Evolutionary conservation across 2,888 invertebrate genomes (phyloP), one percentile per base, ranked within the genome.

Genomic region (Eurois occulta): DNA sequence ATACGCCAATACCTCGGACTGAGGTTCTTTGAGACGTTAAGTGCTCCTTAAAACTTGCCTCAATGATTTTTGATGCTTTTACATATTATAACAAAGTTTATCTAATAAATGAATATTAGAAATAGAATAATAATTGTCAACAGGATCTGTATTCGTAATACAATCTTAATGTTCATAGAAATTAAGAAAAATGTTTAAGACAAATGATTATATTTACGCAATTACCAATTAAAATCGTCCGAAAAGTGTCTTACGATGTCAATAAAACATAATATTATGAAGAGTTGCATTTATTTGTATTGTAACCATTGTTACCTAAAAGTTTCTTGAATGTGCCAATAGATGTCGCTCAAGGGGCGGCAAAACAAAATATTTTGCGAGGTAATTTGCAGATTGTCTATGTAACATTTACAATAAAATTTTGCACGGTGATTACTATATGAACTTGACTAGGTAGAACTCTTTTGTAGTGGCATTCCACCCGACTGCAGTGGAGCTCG

Each of bases 21-120:
- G 64, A 32, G 38, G 52, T 46, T 16, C 16, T 46, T 58, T 16
- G 67, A 75, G 48, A 66, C 28, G 16, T 35, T 24, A 74, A 72
- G 78, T 88, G 87, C 75, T 81, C 84, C 66, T 88, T 78, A 43
- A 58, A 32, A 41, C 28, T 82, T 67, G 80, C 74, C 72, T 83
- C 74, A 70, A 79, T 78, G 74, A 6, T 84, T 87, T 88, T 88
- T 48, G 82, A 90, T 80, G 58, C 41, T 84, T 86, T 87, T 89
- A 88, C 77, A 80, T 65, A 52, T 11, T 67, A 1, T 65, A 52
- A 24, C 11, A 41, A 66, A 3, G 18, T 65, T 48, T 72, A 3
- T 24, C 5, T 48, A 75, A 24, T 38, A 52, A n/a, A 55, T 55
- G n/a, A 18, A n/a, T 41, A 60, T 48, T 48, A 64, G 8, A 48